phyloP scores from a whole-genome alignment of 2,888 invertebrate genomes.

The Drepana falcataria region DNA sequence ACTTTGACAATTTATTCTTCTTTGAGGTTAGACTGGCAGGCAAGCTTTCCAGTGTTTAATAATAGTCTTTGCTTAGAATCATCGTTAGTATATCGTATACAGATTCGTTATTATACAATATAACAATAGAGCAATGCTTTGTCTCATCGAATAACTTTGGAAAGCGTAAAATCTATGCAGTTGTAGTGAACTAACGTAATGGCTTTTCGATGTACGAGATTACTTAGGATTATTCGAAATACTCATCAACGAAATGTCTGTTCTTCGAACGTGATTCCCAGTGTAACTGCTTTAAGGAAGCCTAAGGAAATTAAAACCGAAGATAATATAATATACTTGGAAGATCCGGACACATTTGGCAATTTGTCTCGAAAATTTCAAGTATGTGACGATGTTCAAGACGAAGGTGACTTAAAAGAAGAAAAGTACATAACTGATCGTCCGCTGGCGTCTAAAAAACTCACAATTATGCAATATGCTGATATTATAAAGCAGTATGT shows the following conservation, averaged over 20 bases:
- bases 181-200: slow-evolving; percentile 16
- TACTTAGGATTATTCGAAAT: slow-evolving; percentile 35
- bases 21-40: too few relatives aligned
- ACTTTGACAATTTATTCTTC: too few relatives aligned
- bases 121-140: too few relatives aligned
- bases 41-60: too few relatives aligned
- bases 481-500: slow-evolving; percentile 84
- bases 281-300: slow-evolving; percentile 25
- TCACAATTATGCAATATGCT: slow-evolving; percentile 82
- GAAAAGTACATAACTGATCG: slow-evolving; percentile 75
- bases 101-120: too few relatives aligned
- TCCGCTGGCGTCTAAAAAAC: slow-evolving; percentile 68
- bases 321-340: slow-evolving; percentile 44
- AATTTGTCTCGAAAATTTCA: slow-evolving; percentile 43
- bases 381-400: slow-evolving; percentile 40
- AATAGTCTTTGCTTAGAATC: too few relatives aligned
- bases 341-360: slow-evolving; percentile 81
- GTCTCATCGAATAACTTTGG: too few relatives aligned
- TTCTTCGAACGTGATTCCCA: slow-evolving; percentile 25
- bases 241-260: slow-evolving; percentile 24
- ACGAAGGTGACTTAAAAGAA: slow-evolving; percentile 80
- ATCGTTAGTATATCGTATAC: too few relatives aligned
- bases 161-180: too few relatives aligned
- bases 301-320: slow-evolving; percentile 48
- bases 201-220: slow-evolving; percentile 42